A percentile compares a stretch with the other conserved stretches of the same genome.
These are phyloP conservation scores for Loris lydekkerianus DNA, from an alignment of 2,797 vertebrate genomes.

Conservation along the genomic window DNA sequence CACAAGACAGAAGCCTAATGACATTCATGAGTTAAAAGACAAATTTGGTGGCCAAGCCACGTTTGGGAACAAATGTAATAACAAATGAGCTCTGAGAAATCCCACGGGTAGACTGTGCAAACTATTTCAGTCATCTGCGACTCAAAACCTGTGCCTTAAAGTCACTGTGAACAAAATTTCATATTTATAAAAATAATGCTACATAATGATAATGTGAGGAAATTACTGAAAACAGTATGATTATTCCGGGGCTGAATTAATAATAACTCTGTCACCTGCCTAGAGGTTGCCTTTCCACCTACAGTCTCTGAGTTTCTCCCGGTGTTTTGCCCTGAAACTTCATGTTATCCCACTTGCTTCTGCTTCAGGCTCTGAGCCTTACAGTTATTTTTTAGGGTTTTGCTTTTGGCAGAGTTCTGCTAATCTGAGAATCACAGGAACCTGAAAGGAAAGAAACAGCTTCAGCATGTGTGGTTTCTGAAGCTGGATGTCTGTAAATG, in stretches of 20 bases:
- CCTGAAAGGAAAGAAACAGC: conserved; percentile 13
- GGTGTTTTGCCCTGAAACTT: not conserved
- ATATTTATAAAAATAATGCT: conserved; percentile 41
- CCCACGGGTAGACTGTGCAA: conserved; percentile 60
- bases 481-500: not conserved
- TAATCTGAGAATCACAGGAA: conserved; percentile 54
- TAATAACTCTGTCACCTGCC: conserved; percentile 38
- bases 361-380: not conserved
- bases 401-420: not conserved
- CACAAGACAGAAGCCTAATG: conserved; percentile 75
- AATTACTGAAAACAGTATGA: not conserved
- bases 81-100: conserved; percentile 72
- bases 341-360: not conserved
- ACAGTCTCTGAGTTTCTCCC: not conserved
- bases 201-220: conserved; percentile 1
- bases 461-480: conserved; percentile 6
- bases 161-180: conserved; percentile 52
- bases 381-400: conserved; percentile 17
- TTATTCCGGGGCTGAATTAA: conserved; percentile 45
- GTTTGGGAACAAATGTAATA: conserved; percentile 82
- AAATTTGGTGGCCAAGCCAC: conserved; percentile 76
- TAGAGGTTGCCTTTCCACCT: not conserved
- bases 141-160: not conserved
- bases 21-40: conserved; percentile 82
- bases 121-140: conserved; percentile 68